Conservation (phyloP, 2,113 vertebrate species). For the Indri indri region DNA sequence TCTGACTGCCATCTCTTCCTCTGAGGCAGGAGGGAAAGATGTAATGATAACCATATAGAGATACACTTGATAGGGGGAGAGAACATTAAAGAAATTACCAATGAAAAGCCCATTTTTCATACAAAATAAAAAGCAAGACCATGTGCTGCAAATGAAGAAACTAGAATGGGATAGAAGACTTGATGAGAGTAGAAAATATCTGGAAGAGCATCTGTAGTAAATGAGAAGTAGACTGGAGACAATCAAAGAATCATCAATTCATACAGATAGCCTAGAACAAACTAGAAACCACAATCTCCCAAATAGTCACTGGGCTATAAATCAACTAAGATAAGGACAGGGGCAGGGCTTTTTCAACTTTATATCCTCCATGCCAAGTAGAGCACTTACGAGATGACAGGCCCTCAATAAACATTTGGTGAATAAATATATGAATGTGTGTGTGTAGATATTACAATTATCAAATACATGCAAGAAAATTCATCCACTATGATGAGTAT, state of each 20-base stretch:
- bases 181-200: neutral
- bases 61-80: neutral
- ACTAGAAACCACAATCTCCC: neutral
- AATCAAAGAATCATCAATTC: slow-evolving; percentile 5
- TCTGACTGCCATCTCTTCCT: neutral
- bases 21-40: neutral
- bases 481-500: neutral
- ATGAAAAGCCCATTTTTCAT: neutral
- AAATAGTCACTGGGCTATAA: neutral
- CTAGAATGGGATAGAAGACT: neutral
- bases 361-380: neutral
- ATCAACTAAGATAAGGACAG: neutral
- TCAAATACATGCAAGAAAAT: slow-evolving; percentile 40
- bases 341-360: neutral
- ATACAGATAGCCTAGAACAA: neutral
- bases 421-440: neutral
- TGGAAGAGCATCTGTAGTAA: neutral
- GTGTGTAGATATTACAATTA: neutral
- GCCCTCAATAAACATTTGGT: slow-evolving; percentile 3
- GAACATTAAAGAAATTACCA: neutral
- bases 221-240: neutral
- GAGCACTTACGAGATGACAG: neutral
- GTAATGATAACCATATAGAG: neutral
- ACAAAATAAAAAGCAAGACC: neutral
- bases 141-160: neutral